Percentiles rank a stretch among this genome's conserved stretches.
phyloP scores from a whole-genome alignment of 2,113 vertebrate genomes.

The Paramormyrops kingsleyae region DNA sequence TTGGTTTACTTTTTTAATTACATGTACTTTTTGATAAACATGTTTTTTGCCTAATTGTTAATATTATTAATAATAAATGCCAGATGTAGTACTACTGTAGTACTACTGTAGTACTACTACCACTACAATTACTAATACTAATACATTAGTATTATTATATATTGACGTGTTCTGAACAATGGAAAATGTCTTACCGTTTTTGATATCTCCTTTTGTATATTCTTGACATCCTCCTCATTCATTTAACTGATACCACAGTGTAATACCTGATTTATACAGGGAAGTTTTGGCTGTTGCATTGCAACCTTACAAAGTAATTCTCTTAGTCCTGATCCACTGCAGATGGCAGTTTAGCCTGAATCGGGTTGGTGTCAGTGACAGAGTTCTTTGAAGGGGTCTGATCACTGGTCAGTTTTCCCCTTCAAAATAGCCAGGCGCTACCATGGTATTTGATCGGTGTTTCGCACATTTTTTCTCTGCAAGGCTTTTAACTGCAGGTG shows the following conservation, averaged over 20 bases:
- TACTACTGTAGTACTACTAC: neutral
- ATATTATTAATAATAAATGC: neutral
- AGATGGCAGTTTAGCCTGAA: constrained; percentile 4
- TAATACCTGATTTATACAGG: neutral
- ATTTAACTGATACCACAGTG: constrained; percentile 25
- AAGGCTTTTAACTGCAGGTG: neutral
- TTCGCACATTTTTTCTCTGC: neutral
- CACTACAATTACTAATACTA: neutral
- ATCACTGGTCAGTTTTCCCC: constrained; percentile 48
- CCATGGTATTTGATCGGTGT: constrained; percentile 32
- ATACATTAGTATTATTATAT: neutral
- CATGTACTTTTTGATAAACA: neutral
- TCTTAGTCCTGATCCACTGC: constrained; percentile 18
- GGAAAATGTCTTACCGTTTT: constrained; percentile 51
- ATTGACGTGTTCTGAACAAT: constrained; percentile 15
- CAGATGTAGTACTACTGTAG: neutral
- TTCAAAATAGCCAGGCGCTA: constrained; percentile 43
- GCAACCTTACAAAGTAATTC: constrained; percentile 9
- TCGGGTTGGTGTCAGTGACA: constrained; percentile 39
- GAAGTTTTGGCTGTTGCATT: neutral
- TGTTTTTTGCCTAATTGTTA: neutral
- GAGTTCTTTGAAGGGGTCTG: constrained; percentile 23
- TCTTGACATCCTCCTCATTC: constrained; percentile 40
- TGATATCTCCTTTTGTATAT: constrained; percentile 43
- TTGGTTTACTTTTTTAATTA: neutral